Conservation (phyloP, 2,888 invertebrate genomes). For the Epsilonema sp. region DNA sequence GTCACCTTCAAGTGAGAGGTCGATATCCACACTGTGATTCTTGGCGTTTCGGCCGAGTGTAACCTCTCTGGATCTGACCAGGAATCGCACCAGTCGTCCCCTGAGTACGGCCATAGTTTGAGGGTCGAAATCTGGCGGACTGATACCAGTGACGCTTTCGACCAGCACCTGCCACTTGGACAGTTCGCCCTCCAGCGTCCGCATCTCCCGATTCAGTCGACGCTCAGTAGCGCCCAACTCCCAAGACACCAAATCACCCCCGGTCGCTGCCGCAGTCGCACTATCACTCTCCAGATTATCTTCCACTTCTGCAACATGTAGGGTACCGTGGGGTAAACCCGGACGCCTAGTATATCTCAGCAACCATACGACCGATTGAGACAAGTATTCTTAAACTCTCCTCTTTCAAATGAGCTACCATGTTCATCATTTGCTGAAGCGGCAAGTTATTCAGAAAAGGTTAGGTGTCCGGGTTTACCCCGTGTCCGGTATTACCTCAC, state of each 20-base stretch:
- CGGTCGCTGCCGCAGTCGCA: background rate
- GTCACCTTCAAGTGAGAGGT: constrained; percentile 58
- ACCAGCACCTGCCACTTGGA: constrained; percentile 54
- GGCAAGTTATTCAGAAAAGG: too few relatives aligned
- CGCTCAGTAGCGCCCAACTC: constrained; percentile 29
- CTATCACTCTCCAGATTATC: constrained; percentile 4
- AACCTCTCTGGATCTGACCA: constrained; percentile 76
- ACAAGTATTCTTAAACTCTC: too few relatives aligned
- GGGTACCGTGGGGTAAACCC: too few relatives aligned
- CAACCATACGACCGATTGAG: too few relatives aligned
- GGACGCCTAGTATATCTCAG: too few relatives aligned
- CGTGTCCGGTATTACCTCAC: too few relatives aligned
- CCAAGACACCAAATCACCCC: constrained; percentile 14
- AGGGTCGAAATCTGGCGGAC: constrained; percentile 68
- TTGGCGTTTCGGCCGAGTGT: constrained; percentile 73
- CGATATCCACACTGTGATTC: constrained; percentile 73
- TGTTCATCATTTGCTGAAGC: too few relatives aligned
- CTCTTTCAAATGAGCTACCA: too few relatives aligned
- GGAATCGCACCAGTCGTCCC: constrained; percentile 71
- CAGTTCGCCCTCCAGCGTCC: constrained; percentile 66
- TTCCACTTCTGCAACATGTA: constrained; percentile 6
- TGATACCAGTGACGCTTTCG: constrained; percentile 56
- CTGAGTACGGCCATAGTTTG: constrained; percentile 77
- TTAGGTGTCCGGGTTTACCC: too few relatives aligned
- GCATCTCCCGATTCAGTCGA: constrained; percentile 57